Evolutionary conservation across 2,888 invertebrate genomes (phyloP), one percentile per base, ranked within the genome.

Genomic region (Choreutis nemorana): DNA sequence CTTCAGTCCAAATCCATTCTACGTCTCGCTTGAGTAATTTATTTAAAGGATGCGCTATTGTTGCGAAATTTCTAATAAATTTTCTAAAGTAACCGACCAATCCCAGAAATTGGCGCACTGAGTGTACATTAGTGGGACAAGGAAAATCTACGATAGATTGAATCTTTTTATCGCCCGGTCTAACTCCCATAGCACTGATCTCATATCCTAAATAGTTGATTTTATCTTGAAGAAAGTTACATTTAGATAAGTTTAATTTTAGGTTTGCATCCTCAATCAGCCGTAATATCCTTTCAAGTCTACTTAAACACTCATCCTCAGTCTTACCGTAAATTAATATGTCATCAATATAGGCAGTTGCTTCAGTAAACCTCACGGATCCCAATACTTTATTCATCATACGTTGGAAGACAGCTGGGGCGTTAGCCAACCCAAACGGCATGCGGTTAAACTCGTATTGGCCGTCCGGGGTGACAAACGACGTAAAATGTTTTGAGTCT

Each of bases 171-270:
- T 27, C 14, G 4, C 49, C 50, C 2, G 57, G 56, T 18, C 35
- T 25, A 0, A 59, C 35, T 0, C 51, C 49, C 0, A 35, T 16
- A 10, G 15, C 32, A n/a, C 40, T 41, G 13, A 57, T 40, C 31
- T 50, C 44, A 10, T 47, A 43, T 0, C 54, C 55, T 7, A 57
- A 31, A 31, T 48, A 55, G 3, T 49, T 40, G n/a, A 56, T 40
- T 18, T 18, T 31, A 1, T 31, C 30, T 24, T 35, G 12, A 3
- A 47, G 35, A 28, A 56, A 50, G 3, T 31, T 14, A 28, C 48
- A 52, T 29, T 49, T 53, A 0, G 36, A 30, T 2, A 55, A 23
- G 29, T 56, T 56, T 2, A 59, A 20, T 1, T 50, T 53, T 3
- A 58, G 29, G n/a, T 44, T 43, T 4, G 50, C 42, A 1, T 39